Evolutionary conservation across 2,888 invertebrate species (phyloP).

Genomic region (Meandrusa payeni): DNA sequence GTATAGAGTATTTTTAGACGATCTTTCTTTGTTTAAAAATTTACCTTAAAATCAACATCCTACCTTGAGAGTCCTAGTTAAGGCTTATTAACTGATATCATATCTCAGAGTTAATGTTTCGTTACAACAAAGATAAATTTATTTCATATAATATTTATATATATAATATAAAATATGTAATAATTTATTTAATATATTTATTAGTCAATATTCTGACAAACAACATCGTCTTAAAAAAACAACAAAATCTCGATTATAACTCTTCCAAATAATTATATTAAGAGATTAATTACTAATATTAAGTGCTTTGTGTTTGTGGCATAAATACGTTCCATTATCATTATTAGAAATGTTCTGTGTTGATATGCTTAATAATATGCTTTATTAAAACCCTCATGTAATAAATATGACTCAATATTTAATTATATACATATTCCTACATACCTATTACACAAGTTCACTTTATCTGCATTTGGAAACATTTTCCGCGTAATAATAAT

Average conservation of each 20-base stretch:
- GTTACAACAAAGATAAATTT: not conserved
- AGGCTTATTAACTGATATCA: slow-evolving; percentile 54
- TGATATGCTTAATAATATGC: not conserved
- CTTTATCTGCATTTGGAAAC: slow-evolving; percentile 1
- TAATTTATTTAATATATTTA: slow-evolving; percentile 4
- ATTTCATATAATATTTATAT: slow-evolving; percentile 12
- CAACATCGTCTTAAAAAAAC: too few species aligned
- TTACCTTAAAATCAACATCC: slow-evolving; percentile 43
- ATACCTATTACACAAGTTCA: not conserved
- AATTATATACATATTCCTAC: not conserved
- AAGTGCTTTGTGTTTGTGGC: not conserved
- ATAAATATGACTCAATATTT: not conserved
- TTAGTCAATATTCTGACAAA: slow-evolving; percentile 4
- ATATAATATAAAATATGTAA: not conserved
- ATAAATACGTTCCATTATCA: too few species aligned
- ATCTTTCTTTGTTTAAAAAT: slow-evolving; percentile 69
- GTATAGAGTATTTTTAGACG: slow-evolving; percentile 75
- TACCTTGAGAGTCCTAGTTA: slow-evolving; percentile 35
- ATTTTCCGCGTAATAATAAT: not conserved
- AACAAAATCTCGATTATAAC: not conserved
- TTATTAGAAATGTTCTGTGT: not conserved
- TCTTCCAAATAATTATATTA: slow-evolving; percentile 2
- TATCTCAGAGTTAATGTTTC: slow-evolving; percentile 39
- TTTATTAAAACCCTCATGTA: not conserved
- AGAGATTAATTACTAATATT: not conserved